Conservation (phyloP, 2,888 invertebrate species). For the Scaptomyza reducta region DNA sequence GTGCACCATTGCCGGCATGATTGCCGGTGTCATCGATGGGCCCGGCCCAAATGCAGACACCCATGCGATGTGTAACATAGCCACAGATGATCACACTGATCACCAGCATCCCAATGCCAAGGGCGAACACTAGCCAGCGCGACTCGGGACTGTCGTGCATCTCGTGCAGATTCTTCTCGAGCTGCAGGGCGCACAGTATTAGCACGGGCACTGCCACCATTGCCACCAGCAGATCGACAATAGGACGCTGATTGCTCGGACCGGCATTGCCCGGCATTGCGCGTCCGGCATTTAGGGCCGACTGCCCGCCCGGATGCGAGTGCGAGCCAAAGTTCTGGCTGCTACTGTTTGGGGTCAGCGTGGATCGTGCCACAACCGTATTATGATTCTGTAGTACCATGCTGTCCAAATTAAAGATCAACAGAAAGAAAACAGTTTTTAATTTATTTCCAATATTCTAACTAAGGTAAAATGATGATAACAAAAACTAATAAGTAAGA, state of each 20-base stretch:
- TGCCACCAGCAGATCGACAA: constrained; percentile 84
- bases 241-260: constrained; percentile 78
- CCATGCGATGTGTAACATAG: constrained; percentile 85
- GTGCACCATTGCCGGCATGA: constrained; percentile 59
- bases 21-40: constrained; percentile 82
- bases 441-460: too few species aligned
- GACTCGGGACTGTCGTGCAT: constrained; percentile 82
- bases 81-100: constrained; percentile 84
- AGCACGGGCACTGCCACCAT: constrained; percentile 84
- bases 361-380: constrained; percentile 74
- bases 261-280: constrained; percentile 28
- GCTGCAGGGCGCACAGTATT: constrained; percentile 83
- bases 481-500: too few species aligned
- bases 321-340: constrained; percentile 53
- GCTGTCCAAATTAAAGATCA: constrained; percentile 45
- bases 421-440: too few species aligned
- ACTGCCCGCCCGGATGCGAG: constrained; percentile 12
- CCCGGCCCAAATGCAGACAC: constrained; percentile 84
- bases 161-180: constrained; percentile 84
- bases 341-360: constrained; percentile 59
- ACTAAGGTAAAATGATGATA: too few species aligned
- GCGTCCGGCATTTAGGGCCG: constrained; percentile 21
- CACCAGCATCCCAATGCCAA: constrained; percentile 84
- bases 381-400: constrained; percentile 82
- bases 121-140: constrained; percentile 84